phyloP scores from a whole-genome alignment of 92 coral and sea anemone species.

The Epizoanthus fatuus region DNA sequence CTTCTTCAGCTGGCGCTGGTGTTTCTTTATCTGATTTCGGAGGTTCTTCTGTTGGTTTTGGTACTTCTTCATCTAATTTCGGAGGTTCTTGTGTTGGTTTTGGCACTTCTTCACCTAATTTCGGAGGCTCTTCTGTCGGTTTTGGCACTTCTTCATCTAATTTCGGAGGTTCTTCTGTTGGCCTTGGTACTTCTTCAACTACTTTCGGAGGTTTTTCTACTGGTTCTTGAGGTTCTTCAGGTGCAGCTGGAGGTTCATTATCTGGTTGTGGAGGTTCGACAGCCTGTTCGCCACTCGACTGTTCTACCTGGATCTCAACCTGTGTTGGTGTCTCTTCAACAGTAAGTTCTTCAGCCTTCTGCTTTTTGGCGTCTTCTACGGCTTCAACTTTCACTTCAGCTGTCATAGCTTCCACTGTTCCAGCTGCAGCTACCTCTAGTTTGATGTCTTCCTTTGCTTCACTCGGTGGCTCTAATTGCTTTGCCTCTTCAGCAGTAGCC shows the following conservation, averaged over 20 bases:
- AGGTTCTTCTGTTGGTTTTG: neutral
- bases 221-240: neutral
- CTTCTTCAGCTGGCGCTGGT: neutral
- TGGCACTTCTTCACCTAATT: neutral
- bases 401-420: neutral
- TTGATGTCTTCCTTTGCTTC: slow-evolving; percentile 1
- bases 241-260: too few relatives aligned
- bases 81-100: neutral
- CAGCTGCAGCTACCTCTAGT: slow-evolving; percentile 1
- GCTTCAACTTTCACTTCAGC: slow-evolving; percentile 12
- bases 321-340: neutral
- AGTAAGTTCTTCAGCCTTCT: neutral
- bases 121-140: neutral
- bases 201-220: neutral
- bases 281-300: too few relatives aligned
- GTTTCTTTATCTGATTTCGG: slow-evolving; percentile 8
- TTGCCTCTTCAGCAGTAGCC: slow-evolving; percentile 1
- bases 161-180: slow-evolving; percentile 26
- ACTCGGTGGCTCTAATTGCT: neutral
- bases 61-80: neutral
- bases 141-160: slow-evolving; percentile 3
- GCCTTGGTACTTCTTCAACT: slow-evolving; percentile 7
- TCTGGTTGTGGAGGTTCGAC: too few relatives aligned
- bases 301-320: too few relatives aligned
- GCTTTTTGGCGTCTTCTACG: slow-evolving; percentile 6